These are phyloP conservation scores for Glossophaga mutica DNA, from an alignment of 2,797 vertebrate genomes.

Conservation along the genomic window DNA sequence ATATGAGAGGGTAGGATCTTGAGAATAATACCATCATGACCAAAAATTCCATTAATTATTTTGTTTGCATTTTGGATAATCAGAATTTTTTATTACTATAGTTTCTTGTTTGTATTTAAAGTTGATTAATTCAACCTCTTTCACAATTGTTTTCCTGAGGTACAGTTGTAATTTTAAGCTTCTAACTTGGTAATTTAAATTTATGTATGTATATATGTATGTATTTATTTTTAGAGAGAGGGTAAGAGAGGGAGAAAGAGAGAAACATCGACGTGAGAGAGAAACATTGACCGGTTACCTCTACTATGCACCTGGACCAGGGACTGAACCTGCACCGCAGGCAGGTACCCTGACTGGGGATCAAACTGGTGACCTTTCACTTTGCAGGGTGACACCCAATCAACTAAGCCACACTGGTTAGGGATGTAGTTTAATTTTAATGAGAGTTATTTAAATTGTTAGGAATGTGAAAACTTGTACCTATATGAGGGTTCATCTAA, in stretches of 20 bases:
- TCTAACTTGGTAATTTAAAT: background rate
- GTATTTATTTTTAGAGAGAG: too few species aligned
- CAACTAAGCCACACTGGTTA: background rate
- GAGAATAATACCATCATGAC: background rate
- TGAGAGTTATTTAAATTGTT: background rate
- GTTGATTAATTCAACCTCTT: background rate
- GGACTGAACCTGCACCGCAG: background rate
- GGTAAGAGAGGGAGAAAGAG: too few species aligned
- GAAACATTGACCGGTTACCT: background rate
- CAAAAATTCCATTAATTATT: background rate
- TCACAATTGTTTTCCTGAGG: background rate
- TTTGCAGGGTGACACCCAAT: background rate
- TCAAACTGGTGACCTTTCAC: background rate
- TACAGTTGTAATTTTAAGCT: background rate
- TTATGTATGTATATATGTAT: background rate
- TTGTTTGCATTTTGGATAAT: background rate
- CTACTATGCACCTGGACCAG: background rate
- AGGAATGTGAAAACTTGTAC: background rate
- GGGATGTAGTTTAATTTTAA: background rate
- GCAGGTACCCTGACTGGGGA: background rate
- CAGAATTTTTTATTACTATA: background rate
- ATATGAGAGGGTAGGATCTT: background rate
- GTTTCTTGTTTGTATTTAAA: background rate
- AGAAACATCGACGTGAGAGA: too few species aligned
- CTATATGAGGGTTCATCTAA: background rate